Conservation (phyloP, 2,797 vertebrate species). For the Arrhamphus sclerolepis region DNA sequence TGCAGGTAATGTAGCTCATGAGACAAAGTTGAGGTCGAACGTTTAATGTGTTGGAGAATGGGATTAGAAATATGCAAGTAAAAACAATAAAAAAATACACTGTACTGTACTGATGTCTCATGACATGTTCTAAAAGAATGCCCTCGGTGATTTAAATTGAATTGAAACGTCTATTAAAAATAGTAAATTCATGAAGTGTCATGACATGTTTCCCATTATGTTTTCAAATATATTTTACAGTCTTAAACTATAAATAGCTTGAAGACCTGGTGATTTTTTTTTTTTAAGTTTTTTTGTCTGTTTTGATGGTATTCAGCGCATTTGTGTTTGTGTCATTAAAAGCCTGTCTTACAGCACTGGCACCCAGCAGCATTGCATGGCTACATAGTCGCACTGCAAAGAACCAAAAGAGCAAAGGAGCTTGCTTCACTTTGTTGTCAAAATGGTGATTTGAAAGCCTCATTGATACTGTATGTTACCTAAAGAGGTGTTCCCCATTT, state of each 20-base stretch:
- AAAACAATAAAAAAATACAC: slow-evolving; percentile 32
- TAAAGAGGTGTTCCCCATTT: slow-evolving; percentile 86
- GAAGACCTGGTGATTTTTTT: slow-evolving; percentile 69
- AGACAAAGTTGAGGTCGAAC: slow-evolving; percentile 41
- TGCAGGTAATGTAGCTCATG: slow-evolving; percentile 56
- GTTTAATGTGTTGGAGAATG: slow-evolving; percentile 30
- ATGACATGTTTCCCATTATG: slow-evolving; percentile 63
- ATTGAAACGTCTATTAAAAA: slow-evolving; percentile 62
- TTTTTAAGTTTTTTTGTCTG: slow-evolving; percentile 56
- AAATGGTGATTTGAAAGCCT: slow-evolving; percentile 86
- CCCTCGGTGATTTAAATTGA: slow-evolving; percentile 69
- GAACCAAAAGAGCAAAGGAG: slow-evolving; percentile 77
- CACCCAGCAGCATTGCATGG: slow-evolving; percentile 73
- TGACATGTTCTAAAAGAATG: slow-evolving; percentile 37
- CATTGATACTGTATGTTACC: slow-evolving; percentile 89
- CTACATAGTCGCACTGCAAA: slow-evolving; percentile 80
- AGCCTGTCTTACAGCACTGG: slow-evolving; percentile 61
- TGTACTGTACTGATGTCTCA: slow-evolving; percentile 65
- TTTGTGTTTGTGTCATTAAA: slow-evolving; percentile 69
- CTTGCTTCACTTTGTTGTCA: slow-evolving; percentile 80
- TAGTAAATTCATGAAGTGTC: slow-evolving; percentile 56
- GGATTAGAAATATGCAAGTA: slow-evolving; percentile 42
- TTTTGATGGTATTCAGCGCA: slow-evolving; percentile 71
- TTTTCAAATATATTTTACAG: slow-evolving; percentile 71
- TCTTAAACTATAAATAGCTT: slow-evolving; percentile 77